phyloP scores from a whole-genome alignment of 2,888 invertebrate genomes.

The Rotaria socialis region DNA sequence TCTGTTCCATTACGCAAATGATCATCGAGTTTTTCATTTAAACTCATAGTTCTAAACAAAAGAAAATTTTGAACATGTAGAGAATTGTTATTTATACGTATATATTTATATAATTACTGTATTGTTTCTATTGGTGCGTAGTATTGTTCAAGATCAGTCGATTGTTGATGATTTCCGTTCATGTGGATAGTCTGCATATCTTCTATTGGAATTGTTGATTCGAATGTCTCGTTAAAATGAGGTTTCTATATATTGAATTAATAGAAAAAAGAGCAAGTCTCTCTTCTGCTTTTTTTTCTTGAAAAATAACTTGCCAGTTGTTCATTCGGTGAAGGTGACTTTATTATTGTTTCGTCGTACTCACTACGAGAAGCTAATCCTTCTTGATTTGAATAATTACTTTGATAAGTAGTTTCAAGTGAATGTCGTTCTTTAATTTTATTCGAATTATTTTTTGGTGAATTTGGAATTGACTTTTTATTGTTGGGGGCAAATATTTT shows the following conservation, averaged over 20 bases:
- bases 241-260: neutral
- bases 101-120: neutral
- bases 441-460: neutral
- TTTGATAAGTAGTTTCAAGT: neutral
- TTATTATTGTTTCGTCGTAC: neutral
- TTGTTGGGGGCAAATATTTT: neutral
- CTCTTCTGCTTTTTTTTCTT: neutral
- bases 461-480: neutral
- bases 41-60: conserved; percentile 49
- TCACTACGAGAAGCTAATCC: neutral
- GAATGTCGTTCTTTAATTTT: neutral
- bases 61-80: no score
- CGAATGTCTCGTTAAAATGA: neutral
- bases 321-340: neutral
- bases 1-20: conserved; percentile 53
- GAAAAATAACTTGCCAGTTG: neutral
- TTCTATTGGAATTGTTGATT: neutral
- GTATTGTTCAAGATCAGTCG: neutral
- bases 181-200: neutral
- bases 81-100: no score
- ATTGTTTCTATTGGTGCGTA: neutral
- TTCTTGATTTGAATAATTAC: neutral
- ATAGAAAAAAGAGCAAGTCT: neutral
- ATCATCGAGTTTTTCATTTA: conserved; percentile 52
- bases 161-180: neutral